Evolutionary conservation across 2,113 vertebrate genomes (phyloP).

Genomic region (Theropithecus gelada): DNA sequence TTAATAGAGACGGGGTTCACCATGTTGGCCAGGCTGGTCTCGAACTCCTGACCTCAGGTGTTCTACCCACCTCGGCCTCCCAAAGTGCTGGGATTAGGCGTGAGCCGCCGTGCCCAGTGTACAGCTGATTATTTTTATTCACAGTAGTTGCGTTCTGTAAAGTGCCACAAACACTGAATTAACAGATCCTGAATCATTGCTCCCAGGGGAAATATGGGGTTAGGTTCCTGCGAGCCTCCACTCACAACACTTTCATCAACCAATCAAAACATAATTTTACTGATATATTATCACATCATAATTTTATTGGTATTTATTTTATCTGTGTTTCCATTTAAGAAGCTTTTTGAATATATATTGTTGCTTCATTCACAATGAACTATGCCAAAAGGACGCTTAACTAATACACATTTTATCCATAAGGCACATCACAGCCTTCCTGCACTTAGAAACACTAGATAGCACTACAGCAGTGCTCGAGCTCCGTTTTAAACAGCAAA

Average conservation of each 20-base stretch:
- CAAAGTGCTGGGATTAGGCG: too few relatives aligned
- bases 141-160: background rate
- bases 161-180: background rate
- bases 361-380: background rate
- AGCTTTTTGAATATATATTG: background rate
- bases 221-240: background rate
- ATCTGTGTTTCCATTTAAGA: background rate
- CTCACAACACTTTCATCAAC: background rate
- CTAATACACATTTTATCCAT: background rate
- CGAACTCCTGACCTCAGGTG: too few relatives aligned
- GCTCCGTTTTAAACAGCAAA: background rate
- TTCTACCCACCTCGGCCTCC: too few relatives aligned
- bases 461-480: accelerated
- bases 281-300: background rate
- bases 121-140: background rate
- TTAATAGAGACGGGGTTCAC: too few relatives aligned
- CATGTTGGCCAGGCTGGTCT: too few relatives aligned
- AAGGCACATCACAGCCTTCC: background rate
- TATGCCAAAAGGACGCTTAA: background rate
- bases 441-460: background rate
- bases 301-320: background rate
- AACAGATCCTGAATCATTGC: background rate
- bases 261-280: background rate
- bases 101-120: too few relatives aligned
- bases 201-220: background rate